These are phyloP conservation scores for Anarsia innoxiella DNA, from an alignment of 2,888 invertebrate species.

Conservation along the genomic window DNA sequence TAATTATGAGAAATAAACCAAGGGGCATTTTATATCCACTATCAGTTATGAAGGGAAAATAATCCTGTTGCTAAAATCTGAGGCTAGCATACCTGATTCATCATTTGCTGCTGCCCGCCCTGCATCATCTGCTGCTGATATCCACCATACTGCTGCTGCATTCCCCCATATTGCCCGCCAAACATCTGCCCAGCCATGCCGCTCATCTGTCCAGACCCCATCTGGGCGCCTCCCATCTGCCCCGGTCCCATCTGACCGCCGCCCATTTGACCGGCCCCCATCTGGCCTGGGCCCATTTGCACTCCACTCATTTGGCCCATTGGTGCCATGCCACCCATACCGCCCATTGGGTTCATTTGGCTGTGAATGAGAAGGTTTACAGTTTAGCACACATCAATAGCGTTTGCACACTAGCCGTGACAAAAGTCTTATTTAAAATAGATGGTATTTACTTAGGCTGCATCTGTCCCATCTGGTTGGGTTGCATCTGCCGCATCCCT, in stretches of 20 bases:
- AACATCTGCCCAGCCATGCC: slow-evolving; percentile 76
- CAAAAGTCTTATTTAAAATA: too few species aligned
- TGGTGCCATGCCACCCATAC: slow-evolving; percentile 62
- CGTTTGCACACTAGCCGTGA: too few species aligned
- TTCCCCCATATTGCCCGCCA: slow-evolving; percentile 76
- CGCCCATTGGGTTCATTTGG: slow-evolving; percentile 67
- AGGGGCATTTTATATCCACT: too few species aligned
- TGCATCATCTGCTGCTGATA: slow-evolving; percentile 72
- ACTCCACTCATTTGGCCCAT: slow-evolving; percentile 54
- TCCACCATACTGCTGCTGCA: slow-evolving; percentile 73
- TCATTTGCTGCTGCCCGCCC: slow-evolving; percentile 69
- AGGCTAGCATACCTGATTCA: slow-evolving; percentile 65
- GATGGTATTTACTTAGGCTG: slow-evolving; percentile 59
- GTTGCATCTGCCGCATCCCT: slow-evolving; percentile 63
- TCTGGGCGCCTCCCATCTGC: slow-evolving; percentile 55
- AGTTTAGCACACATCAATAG: too few species aligned
- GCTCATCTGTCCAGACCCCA: slow-evolving; percentile 61
- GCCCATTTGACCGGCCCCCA: slow-evolving; percentile 52
- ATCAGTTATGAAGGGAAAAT: too few species aligned
- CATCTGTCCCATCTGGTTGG: slow-evolving; percentile 66
- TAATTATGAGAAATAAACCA: too few species aligned
- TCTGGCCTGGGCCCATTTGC: slow-evolving; percentile 56
- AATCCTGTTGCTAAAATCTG: too few species aligned
- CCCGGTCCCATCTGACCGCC: slow-evolving; percentile 49
- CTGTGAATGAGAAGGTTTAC: too few species aligned